Evolutionary conservation across 2,797 vertebrate genomes (phyloP).

Genomic region (Esox masquinongy): DNA sequence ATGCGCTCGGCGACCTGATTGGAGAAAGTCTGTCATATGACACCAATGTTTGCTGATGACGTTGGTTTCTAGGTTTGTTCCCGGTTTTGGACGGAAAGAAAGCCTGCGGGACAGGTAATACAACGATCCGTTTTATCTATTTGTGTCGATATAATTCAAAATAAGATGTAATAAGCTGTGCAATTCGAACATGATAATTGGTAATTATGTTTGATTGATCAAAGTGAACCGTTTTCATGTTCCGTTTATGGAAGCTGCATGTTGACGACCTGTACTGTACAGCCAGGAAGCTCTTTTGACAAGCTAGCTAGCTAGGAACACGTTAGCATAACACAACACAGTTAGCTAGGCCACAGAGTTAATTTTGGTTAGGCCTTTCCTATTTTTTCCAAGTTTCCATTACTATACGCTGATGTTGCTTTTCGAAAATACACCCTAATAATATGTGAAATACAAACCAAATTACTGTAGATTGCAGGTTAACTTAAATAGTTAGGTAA

Average conservation of each 20-base stretch:
- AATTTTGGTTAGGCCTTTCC: not conserved
- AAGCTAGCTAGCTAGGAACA: conserved; percentile 5
- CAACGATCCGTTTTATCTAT: not conserved
- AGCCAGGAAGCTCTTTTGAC: not conserved
- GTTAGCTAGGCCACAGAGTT: not conserved
- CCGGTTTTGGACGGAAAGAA: conserved; percentile 40
- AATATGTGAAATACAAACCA: not conserved
- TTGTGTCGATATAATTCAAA: not conserved
- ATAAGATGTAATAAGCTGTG: not conserved
- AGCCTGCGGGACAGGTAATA: conserved; percentile 10
- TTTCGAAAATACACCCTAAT: not conserved
- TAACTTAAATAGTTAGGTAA: too few relatives aligned
- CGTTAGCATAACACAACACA: not conserved
- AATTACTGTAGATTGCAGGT: not conserved
- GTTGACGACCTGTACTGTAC: not conserved
- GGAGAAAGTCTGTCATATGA: conserved; percentile 43
- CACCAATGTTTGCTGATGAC: conserved; percentile 37
- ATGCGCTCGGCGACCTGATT: conserved; percentile 25
- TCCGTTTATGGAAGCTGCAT: not conserved
- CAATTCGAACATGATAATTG: not conserved
- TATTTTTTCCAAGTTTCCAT: not conserved
- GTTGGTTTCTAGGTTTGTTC: conserved; percentile 23
- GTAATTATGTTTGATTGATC: conserved; percentile 1
- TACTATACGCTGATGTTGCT: not conserved
- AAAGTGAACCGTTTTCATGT: not conserved